Base-by-base conservation (phyloP, 64 coral and sea anemone species). In the Cladopsammia gracilis region DNA sequence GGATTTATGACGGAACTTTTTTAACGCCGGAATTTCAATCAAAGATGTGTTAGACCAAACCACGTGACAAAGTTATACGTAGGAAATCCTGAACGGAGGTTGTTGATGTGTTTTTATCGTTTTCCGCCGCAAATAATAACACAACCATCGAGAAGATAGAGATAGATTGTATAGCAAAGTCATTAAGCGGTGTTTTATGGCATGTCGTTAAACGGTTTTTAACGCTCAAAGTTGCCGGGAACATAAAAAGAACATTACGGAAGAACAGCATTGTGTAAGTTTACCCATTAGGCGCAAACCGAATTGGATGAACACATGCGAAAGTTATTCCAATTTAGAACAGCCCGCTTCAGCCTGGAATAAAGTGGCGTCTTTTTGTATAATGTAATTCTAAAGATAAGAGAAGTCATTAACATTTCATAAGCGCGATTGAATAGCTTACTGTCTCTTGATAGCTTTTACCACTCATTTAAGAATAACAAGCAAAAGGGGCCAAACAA, bases 401-500 rank as follows among this genome's bases (percentile, higher is more conserved):
- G 60, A 22, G 18, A 49, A 16, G 44, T 67, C 60, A 84, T 84
- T 67, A 84, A 51, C 66, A 84, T 84, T 84, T 42, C 44, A 84
- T 84, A 49, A 66, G 45, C 42, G 62, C 62, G 4, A 68, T 49
- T 68, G 20, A 84, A 68, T 67, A 84, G 80, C 59, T 75, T 75
- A 48, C 18, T 49, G 1, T 1, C 26, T 75, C 9, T 75, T 50
- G 72, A 18, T 75, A 49, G 5, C 45, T 67, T 19, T 84, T 66
- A 67, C 80, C 61, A 84, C 60, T 48, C 10, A 18, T 66, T 84
- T 7, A 25, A 68, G n/a, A 84, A 84, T 84, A 84, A 68, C 80
- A 68, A 66, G 42, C 45, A 14, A 10, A 50, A 22, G 15, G 5
- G 47, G 0, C 60, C 24, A 84, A 84, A 16, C 8, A 66, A 43